Evolutionary conservation across 2,797 vertebrate species (phyloP).

Genomic region (Mionectes olivaceus): DNA sequence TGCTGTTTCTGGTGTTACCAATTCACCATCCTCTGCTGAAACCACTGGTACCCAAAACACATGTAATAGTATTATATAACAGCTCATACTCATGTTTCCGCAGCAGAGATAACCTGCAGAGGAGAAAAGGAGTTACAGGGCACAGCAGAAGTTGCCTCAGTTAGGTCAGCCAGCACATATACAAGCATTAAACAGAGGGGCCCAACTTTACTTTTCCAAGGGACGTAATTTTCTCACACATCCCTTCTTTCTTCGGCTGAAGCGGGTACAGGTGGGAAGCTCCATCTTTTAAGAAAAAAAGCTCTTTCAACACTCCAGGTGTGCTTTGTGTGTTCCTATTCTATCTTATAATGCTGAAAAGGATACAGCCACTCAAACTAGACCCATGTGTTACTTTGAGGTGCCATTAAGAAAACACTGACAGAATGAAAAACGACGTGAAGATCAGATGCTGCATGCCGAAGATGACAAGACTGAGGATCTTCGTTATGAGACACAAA

Average conservation of each 20-base stretch:
- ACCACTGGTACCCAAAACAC: background rate
- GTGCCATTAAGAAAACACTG: background rate
- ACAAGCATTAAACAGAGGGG: background rate
- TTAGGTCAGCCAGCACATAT: accelerated
- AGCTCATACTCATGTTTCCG: background rate
- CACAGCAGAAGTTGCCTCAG: accelerated
- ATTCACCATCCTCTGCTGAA: background rate
- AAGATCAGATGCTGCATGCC: background rate
- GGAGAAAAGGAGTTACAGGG: background rate
- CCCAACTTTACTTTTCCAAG: accelerated
- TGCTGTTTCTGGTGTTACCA: background rate
- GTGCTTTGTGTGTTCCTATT: background rate
- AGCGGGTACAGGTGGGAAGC: accelerated
- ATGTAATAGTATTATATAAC: accelerated
- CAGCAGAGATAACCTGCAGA: background rate
- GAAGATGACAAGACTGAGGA: background rate
- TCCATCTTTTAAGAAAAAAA: accelerated
- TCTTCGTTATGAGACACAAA: background rate
- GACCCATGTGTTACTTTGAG: accelerated
- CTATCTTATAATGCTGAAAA: background rate
- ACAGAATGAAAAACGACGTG: background rate
- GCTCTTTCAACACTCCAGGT: background rate
- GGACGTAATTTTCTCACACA: accelerated
- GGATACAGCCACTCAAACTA: background rate
- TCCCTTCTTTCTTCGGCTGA: background rate